Evolutionary conservation across 2,888 invertebrate genomes (phyloP).

Genomic region (Agrochola litura): DNA sequence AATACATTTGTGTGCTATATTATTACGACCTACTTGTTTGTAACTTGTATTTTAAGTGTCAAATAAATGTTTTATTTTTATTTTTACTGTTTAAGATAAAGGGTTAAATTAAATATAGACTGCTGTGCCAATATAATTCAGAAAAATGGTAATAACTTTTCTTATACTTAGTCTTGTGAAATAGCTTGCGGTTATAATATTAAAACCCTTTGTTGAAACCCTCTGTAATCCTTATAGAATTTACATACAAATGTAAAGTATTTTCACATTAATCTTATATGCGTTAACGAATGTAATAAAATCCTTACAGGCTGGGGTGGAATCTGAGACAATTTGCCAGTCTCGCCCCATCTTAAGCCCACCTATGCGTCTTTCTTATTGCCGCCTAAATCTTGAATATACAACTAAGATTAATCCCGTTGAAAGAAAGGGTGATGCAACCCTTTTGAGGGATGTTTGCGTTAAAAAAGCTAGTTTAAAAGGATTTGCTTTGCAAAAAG

Average conservation of each 20-base stretch:
- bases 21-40: too few relatives aligned
- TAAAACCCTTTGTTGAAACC: conserved; percentile 58
- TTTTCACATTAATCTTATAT: conserved; percentile 87
- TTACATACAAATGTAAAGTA: conserved; percentile 84
- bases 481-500: conserved; percentile 19
- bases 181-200: conserved; percentile 53
- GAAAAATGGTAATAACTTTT: neutral
- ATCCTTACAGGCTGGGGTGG: conserved; percentile 82
- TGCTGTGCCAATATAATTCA: neutral
- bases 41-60: too few relatives aligned
- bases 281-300: conserved; percentile 90
- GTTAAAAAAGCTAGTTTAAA: conserved; percentile 58
- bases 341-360: conserved; percentile 86
- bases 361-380: conserved; percentile 90
- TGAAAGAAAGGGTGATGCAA: conserved; percentile 88
- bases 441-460: conserved; percentile 78
- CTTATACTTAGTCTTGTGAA: conserved; percentile 6
- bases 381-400: conserved; percentile 90
- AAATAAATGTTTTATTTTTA: too few relatives aligned
- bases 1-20: too few relatives aligned
- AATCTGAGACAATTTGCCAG: conserved; percentile 90
- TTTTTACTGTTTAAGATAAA: neutral
- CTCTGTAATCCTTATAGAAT: conserved; percentile 73
- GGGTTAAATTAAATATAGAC: neutral
- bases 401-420: conserved; percentile 90